Evolutionary conservation across 2,888 invertebrate species (phyloP).

Genomic region (Thecocarcelia acutangulata): DNA sequence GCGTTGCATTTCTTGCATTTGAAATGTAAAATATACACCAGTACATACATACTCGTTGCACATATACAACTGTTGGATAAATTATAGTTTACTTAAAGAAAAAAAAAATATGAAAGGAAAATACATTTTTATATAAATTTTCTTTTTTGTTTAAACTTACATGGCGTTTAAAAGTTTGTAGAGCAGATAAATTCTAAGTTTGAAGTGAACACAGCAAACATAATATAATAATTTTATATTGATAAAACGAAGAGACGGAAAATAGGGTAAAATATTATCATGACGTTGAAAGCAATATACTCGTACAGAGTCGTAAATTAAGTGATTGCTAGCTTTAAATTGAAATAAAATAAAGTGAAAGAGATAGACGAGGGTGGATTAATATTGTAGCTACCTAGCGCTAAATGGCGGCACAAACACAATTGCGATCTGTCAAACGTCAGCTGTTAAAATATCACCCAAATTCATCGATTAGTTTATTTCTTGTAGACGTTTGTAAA

Average conservation of each 20-base stretch:
- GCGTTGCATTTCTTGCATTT: constrained; percentile 40
- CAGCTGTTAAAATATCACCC: too few relatives aligned
- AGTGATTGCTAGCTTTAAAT: too few relatives aligned
- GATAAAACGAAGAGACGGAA: too few relatives aligned
- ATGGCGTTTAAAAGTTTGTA: not conserved
- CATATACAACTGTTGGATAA: not conserved
- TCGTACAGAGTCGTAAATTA: too few relatives aligned
- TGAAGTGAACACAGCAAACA: constrained; percentile 10
- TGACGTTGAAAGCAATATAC: too few relatives aligned
- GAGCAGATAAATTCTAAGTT: not conserved
- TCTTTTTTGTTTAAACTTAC: constrained; percentile 9
- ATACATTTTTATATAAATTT: constrained; percentile 21
- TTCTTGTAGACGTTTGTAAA: too few relatives aligned
- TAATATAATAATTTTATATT: not conserved
- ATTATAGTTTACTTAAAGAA: constrained; percentile 25
- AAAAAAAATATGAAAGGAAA: not conserved
- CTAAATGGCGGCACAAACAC: too few relatives aligned
- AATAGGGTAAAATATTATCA: not conserved
- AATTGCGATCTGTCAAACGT: too few relatives aligned
- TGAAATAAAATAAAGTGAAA: too few relatives aligned
- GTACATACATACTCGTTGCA: not conserved
- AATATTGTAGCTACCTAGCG: too few relatives aligned
- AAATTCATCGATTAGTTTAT: too few relatives aligned
- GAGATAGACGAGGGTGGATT: too few relatives aligned
- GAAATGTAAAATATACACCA: constrained; percentile 39